These are phyloP conservation scores for Apoderus coryli DNA, from an alignment of 2,888 invertebrate genomes.

Conservation along the genomic window DNA sequence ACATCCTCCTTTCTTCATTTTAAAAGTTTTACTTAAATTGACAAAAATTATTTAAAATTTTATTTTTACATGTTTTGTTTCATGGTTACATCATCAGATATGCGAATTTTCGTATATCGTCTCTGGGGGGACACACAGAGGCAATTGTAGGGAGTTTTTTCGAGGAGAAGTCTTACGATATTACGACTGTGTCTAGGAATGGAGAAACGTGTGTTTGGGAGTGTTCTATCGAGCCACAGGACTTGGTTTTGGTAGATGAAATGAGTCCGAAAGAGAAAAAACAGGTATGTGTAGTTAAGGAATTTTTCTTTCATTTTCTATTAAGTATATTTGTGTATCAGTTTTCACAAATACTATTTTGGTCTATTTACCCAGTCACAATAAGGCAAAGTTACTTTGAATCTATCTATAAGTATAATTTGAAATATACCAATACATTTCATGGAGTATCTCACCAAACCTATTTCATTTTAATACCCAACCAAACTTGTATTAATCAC, in stretches of 20 bases:
- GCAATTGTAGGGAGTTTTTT: conserved; percentile 78
- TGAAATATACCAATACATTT: too few relatives aligned
- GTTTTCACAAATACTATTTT: too few relatives aligned
- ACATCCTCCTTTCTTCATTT: too few relatives aligned
- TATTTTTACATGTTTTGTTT: conserved; percentile 2
- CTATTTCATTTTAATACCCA: too few relatives aligned
- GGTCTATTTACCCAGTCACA: too few relatives aligned
- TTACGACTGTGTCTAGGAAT: conserved; percentile 70
- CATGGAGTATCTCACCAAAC: too few relatives aligned
- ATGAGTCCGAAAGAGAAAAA: conserved; percentile 36
- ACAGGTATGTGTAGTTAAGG: too few relatives aligned
- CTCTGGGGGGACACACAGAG: conserved; percentile 75
- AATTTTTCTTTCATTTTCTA: too few relatives aligned
- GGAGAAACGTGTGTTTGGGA: conserved; percentile 81
- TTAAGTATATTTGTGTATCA: too few relatives aligned
- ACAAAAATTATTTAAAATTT: conserved; percentile 7
- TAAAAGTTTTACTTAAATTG: neutral
- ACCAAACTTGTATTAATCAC: too few relatives aligned
- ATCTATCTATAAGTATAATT: too few relatives aligned
- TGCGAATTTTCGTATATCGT: conserved; percentile 59
- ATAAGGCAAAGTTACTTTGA: too few relatives aligned
- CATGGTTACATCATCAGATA: conserved; percentile 25
- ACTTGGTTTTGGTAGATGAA: conserved; percentile 38
- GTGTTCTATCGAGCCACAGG: conserved; percentile 58
- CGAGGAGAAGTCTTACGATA: conserved; percentile 69